Conservation (phyloP, 2,113 vertebrate species). For the Carollia perspicillata region DNA sequence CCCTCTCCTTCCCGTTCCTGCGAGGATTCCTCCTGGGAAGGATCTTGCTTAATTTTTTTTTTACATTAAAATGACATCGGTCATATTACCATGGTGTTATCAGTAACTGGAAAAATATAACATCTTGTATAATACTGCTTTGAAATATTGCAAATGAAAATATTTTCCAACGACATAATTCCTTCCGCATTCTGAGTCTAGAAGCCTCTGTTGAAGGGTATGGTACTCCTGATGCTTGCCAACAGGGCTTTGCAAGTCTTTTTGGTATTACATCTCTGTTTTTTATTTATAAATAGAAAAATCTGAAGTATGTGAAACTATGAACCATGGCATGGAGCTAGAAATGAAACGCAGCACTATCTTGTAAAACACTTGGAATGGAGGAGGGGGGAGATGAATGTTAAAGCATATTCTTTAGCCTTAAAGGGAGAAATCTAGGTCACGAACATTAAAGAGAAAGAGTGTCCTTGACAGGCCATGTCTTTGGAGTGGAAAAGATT, state of each 20-base stretch:
- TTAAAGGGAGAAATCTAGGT: neutral
- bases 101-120: neutral
- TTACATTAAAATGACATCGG: neutral
- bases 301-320: neutral
- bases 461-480: neutral
- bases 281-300: slow-evolving; percentile 20
- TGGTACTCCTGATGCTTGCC: neutral
- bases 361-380: neutral
- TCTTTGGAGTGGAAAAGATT: neutral
- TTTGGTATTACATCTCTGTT: neutral
- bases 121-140: neutral
- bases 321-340: neutral
- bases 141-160: neutral
- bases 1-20: neutral
- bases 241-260: neutral
- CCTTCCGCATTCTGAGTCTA: neutral
- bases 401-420: neutral
- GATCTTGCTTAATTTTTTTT: neutral
- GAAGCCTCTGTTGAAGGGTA: neutral
- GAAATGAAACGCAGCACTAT: neutral
- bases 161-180: neutral
- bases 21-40: neutral
- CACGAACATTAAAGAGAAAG: neutral
- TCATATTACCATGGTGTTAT: neutral
- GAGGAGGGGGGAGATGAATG: neutral